Percentiles rank a stretch among this genome's conserved stretches.
Evolutionary conservation across 1,140 invertebrate genomes (phyloP).

Genomic region (Himalopsyche phryganea): DNA sequence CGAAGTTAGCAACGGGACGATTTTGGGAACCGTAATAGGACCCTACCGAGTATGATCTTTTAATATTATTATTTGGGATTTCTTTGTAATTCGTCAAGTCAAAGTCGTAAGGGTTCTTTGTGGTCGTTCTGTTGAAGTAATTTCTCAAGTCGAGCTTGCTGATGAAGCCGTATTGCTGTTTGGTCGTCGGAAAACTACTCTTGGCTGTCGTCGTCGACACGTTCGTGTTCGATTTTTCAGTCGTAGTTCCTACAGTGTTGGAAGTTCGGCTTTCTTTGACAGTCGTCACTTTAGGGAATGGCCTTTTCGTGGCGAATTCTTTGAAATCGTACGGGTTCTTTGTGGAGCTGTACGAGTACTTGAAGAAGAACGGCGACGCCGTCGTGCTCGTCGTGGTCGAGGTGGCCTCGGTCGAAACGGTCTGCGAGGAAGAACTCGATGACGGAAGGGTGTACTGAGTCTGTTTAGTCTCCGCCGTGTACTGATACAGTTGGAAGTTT

Average conservation of each 20-base stretch:
- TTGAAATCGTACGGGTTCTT: constrained; percentile 55
- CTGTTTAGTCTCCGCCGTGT: constrained; percentile 32
- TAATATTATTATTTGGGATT: constrained; percentile 45
- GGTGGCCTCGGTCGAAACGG: constrained; percentile 2
- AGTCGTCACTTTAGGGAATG: constrained; percentile 20
- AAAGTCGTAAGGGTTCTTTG: constrained; percentile 49
- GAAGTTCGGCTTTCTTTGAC: constrained; percentile 33
- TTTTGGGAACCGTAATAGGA: constrained; percentile 38
- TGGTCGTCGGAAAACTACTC: constrained; percentile 19
- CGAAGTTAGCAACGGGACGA: constrained; percentile 13
- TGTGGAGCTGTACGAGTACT: constrained; percentile 48
- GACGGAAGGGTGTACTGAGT: constrained; percentile 25
- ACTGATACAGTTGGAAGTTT: constrained; percentile 33
- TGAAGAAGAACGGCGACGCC: constrained; percentile 38
- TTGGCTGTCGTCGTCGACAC: constrained; percentile 5
- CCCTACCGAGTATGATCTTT: constrained; percentile 43
- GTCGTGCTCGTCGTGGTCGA: constrained; percentile 15
- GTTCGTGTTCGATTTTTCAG: constrained; percentile 32
- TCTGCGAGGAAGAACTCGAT: constrained; percentile 10
- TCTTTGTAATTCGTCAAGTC: constrained; percentile 38
- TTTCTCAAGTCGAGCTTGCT: constrained; percentile 44
- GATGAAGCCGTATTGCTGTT: constrained; percentile 41
- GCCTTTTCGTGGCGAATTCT: constrained; percentile 44
- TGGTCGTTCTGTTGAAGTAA: constrained; percentile 44
- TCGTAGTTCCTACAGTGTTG: constrained; percentile 22